Percentiles rank a stretch among this genome's conserved stretches.
phyloP scores from a whole-genome alignment of 64 coral and sea anemone genomes.

The Pocillopora verrucosa region DNA sequence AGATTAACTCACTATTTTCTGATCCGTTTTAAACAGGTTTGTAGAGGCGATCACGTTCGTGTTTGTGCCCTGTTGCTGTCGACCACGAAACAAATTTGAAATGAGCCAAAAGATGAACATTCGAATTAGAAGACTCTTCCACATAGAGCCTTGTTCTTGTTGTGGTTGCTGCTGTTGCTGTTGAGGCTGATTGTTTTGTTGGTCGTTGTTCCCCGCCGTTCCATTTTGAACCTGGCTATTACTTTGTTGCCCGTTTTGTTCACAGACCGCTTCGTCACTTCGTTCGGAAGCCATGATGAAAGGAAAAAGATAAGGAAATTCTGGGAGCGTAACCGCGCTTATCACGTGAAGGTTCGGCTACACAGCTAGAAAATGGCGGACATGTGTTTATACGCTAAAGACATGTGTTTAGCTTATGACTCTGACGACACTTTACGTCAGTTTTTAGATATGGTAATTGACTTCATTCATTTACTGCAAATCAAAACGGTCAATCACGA shows the following conservation, averaged over 20 bases:
- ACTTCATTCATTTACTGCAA: not conserved
- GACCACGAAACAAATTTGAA: slow-evolving; percentile 68
- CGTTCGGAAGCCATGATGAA: slow-evolving; percentile 27
- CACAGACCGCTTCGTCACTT: not conserved
- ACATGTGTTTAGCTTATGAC: too few relatives aligned
- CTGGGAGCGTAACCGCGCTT: slow-evolving; percentile 12
- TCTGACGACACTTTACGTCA: too few relatives aligned
- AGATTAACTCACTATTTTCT: slow-evolving; percentile 48
- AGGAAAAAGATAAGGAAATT: slow-evolving; percentile 8
- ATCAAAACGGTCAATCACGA: not conserved
- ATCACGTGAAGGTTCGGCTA: slow-evolving; percentile 12
- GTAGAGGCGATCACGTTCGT: slow-evolving; percentile 26
- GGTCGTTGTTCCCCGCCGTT: slow-evolving; percentile 12
- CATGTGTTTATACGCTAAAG: too few relatives aligned
- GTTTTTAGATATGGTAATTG: not conserved
- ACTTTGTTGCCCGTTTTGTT: not conserved
- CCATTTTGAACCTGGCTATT: slow-evolving; percentile 32
- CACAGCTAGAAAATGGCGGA: not conserved
- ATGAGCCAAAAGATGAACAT: slow-evolving; percentile 81
- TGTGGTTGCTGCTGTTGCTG: slow-evolving; percentile 51
- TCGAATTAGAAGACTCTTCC: slow-evolving; percentile 67
- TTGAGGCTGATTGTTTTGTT: slow-evolving; percentile 19
- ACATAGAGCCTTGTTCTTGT: slow-evolving; percentile 43
- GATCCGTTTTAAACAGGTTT: slow-evolving; percentile 54
- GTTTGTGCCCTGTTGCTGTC: slow-evolving; percentile 30